Evolutionary conservation across 37 sponge, comb jelly and placozoan species (phyloP).

Genomic region (Corticium candelabrum): DNA sequence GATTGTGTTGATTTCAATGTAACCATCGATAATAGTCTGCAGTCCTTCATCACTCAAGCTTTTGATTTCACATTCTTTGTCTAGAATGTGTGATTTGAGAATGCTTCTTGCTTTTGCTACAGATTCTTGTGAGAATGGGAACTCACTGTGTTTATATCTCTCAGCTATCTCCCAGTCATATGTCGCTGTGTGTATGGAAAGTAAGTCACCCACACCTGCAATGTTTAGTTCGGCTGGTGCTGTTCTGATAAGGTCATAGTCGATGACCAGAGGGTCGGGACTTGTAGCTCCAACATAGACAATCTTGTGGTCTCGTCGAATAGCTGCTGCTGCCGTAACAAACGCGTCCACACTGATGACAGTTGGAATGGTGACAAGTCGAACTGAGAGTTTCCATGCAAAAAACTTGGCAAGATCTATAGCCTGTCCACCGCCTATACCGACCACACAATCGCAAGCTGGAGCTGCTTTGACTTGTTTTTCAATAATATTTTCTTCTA

Average conservation of each 20-base stretch:
- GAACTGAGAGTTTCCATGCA: background rate
- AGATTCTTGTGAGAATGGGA: background rate
- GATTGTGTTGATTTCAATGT: slow-evolving; percentile 13
- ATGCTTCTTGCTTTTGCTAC: background rate
- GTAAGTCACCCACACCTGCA: background rate
- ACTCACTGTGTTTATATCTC: background rate
- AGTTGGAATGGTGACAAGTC: background rate
- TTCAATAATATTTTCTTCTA: slow-evolving; percentile 3
- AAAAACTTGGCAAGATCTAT: slow-evolving; percentile 11
- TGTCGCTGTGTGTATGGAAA: background rate
- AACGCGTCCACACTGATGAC: slow-evolving; percentile 1
- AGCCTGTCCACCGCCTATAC: slow-evolving; percentile 17
- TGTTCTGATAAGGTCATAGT: slow-evolving; percentile 7
- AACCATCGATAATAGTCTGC: background rate
- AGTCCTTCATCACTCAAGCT: slow-evolving; percentile 7
- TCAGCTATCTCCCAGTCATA: slow-evolving; percentile 2
- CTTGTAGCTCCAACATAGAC: background rate
- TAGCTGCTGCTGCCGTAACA: background rate
- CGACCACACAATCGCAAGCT: slow-evolving; percentile 2
- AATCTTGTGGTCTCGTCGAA: background rate
- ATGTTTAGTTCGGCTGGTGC: background rate
- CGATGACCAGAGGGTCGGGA: slow-evolving; percentile 9
- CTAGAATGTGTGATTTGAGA: background rate
- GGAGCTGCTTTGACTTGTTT: background rate
- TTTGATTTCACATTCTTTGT: background rate